These are phyloP conservation scores for Phodopus roborovskii DNA, from an alignment of 2,113 vertebrate species.

Conservation along the genomic window DNA sequence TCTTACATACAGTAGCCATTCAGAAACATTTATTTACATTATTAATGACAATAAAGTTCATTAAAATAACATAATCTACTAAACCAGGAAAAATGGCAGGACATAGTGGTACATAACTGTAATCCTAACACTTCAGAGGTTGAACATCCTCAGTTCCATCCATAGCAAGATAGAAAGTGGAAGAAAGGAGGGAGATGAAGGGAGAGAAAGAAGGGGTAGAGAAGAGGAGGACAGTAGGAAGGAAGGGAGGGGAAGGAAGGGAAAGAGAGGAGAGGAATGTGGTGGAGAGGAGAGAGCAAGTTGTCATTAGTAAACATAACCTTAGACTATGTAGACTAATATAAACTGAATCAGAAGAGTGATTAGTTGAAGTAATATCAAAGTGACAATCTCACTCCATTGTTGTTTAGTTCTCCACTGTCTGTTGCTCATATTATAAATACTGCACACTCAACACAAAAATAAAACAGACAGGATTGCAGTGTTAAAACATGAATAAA, in stretches of 20 bases:
- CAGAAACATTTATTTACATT: slow-evolving; percentile 17
- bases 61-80: neutral
- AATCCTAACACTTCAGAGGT: neutral
- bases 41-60: neutral
- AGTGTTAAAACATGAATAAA: too few relatives aligned
- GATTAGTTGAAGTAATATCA: neutral
- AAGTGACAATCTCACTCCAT: neutral
- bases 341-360: neutral
- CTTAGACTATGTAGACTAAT: neutral
- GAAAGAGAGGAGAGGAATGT: neutral
- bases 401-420: neutral
- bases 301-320: neutral
- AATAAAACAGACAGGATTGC: too few relatives aligned
- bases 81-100: neutral
- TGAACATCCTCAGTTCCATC: too few relatives aligned
- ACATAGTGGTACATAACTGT: too few relatives aligned
- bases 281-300: neutral
- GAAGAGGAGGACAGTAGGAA: fast-evolving
- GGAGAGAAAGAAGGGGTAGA: too few relatives aligned
- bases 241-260: too few relatives aligned
- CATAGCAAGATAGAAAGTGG: neutral
- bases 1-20: neutral
- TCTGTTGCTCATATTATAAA: neutral
- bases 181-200: neutral
- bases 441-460: neutral